Evolutionary conservation across 2,113 vertebrate genomes (phyloP), one percentile per base, ranked within the genome.

Genomic region (Sylvilagus bachmani): DNA sequence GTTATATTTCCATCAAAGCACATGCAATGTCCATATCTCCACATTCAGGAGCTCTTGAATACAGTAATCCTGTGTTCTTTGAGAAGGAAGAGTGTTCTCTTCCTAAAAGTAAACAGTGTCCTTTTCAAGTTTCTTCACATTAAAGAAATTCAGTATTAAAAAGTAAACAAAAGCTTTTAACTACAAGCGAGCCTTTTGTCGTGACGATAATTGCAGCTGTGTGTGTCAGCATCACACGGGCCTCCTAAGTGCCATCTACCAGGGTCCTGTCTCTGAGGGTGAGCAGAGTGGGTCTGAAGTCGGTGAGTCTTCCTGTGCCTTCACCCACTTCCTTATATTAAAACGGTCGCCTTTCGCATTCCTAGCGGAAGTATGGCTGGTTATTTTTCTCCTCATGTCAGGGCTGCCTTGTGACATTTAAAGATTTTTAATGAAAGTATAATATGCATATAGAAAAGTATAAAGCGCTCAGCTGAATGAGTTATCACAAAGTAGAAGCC

Each of bases 351-450:
- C 27, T 2, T 51, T 89, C 33, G n/a, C n/a, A 80, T 29, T 62
- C 71, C 77, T 38, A 44, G 24, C 71, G 49, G 77, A 80, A 91
- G 70, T 44, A 13, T 5, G 64, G 14, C 19, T 58, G 55, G 22
- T 67, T 33, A 75, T 62, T 85, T 90, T 81, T 64, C 88, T 87
- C 85, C 75, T 55, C 62, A 66, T 11, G 22, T 81, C 81, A 64
- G 31, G 70, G 4, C 38, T 53, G 4, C 67, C 87, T 14, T 82
- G n/a, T 81, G 94, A 82, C 61, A 84, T 69, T 91, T 55, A 77
- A 74, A 14, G 14, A 55, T 83, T 24, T 90, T 81, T 27, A 71
- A 24, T 85, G 71, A 21, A 86, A 67, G 12, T 66, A 17, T 55
- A 77, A 49, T 44, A 22, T 24, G 49, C 53, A 70, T 69, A 70